Conservation (phyloP, 2,797 vertebrate genomes). For the Propithecus perrieri region DNA sequence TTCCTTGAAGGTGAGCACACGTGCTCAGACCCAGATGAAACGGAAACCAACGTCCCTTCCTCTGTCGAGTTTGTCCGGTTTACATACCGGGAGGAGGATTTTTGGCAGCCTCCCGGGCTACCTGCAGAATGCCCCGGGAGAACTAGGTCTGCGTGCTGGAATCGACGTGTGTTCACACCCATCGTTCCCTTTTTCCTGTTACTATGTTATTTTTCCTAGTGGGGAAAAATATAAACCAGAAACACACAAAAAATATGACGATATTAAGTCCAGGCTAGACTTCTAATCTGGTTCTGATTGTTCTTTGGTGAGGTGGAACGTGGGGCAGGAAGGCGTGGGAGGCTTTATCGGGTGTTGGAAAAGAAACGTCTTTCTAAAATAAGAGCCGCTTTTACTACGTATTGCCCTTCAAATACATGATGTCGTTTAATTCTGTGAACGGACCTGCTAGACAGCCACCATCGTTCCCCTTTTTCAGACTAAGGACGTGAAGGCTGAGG, state of each 20-base stretch:
- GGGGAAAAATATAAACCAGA: not conserved
- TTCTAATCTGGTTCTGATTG: not conserved
- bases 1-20: not conserved
- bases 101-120: not conserved
- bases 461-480: not conserved
- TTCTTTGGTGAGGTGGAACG: not conserved
- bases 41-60: not conserved
- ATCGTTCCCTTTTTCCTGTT: not conserved
- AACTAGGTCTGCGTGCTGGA: accelerated
- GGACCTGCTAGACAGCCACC: not conserved
- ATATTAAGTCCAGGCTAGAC: not conserved
- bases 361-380: not conserved
- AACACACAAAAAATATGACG: not conserved
- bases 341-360: not conserved
- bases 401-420: not conserved
- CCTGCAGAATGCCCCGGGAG: not conserved
- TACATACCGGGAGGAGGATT: not conserved
- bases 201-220: not conserved
- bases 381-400: not conserved
- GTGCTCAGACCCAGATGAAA: not conserved
- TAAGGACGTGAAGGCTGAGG: not conserved
- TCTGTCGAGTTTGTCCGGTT: not conserved
- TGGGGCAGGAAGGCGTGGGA: not conserved
- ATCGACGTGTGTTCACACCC: not conserved
- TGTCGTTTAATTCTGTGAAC: not conserved